A percentile compares a stretch with the other conserved stretches of the same genome.
Evolutionary conservation across 2,113 vertebrate species (phyloP).

Genomic region (Istiophorus platypterus): DNA sequence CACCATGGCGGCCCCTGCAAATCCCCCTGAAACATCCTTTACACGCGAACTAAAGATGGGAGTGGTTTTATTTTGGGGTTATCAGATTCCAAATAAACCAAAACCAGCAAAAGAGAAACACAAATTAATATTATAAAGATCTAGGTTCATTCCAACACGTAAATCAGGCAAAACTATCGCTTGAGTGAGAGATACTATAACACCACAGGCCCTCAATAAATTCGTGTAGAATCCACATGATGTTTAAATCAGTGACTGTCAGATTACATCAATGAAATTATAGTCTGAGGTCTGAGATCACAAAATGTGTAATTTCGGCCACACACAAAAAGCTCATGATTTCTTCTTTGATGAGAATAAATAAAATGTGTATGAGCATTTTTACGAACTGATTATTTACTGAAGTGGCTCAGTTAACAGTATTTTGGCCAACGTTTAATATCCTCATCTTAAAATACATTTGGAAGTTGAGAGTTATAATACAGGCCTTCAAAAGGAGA

Average conservation of each 20-base stretch:
- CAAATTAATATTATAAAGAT: not conserved
- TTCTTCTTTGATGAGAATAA: slow-evolving; percentile 6
- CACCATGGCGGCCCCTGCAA: slow-evolving; percentile 38
- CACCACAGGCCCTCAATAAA: not conserved
- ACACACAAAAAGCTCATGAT: not conserved
- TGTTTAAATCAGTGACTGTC: not conserved
- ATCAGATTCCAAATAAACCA: not conserved
- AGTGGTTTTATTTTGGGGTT: no score
- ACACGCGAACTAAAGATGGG: slow-evolving; percentile 13
- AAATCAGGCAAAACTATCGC: not conserved
- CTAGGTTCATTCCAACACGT: not conserved
- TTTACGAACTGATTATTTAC: not conserved
- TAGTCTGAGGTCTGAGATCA: not conserved
- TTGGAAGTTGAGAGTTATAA: not conserved
- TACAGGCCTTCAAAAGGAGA: not conserved
- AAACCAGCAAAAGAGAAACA: not conserved
- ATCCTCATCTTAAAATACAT: not conserved
- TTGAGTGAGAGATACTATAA: not conserved
- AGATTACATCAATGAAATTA: not conserved
- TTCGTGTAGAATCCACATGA: not conserved
- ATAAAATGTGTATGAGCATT: not conserved
- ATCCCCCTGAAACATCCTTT: not conserved
- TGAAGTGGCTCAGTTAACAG: not conserved
- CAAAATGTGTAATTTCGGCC: not conserved
- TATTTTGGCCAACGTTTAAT: not conserved